Conservation (phyloP, 1,140 invertebrate genomes). For the Drosophila lacteicornis region DNA sequence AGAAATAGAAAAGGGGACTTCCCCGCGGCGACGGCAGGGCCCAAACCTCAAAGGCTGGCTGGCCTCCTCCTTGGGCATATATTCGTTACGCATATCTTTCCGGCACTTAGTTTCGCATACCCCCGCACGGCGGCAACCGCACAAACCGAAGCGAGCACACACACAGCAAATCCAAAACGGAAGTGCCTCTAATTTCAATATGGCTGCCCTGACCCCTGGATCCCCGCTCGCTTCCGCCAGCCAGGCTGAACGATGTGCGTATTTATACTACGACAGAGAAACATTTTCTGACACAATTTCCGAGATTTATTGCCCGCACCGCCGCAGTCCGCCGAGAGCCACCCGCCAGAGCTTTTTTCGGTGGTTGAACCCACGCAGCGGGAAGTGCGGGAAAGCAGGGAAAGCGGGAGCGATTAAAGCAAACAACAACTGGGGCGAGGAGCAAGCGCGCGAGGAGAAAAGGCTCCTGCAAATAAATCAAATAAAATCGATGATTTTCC, state of each 20-base stretch:
- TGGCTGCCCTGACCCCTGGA: constrained; percentile 49
- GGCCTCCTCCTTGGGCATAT: constrained; percentile 14
- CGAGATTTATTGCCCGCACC: constrained; percentile 74
- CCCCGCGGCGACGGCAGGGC: neutral
- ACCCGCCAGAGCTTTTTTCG: constrained; percentile 26
- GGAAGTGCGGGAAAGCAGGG: constrained; percentile 2
- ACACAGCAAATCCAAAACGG: constrained; percentile 57
- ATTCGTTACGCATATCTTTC: constrained; percentile 74
- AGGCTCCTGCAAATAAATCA: constrained; percentile 70
- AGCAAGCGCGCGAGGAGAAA: neutral
- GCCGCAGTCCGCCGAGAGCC: constrained; percentile 31
- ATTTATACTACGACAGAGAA: constrained; percentile 48
- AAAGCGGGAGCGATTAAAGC: constrained; percentile 31
- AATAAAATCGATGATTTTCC: constrained; percentile 82
- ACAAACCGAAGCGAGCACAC: constrained; percentile 22
- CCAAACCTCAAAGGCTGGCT: constrained; percentile 5
- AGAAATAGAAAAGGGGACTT: constrained; percentile 12
- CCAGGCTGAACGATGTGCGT: constrained; percentile 13
- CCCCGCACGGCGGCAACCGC: constrained; percentile 26
- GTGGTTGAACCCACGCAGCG: constrained; percentile 31
- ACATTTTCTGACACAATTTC: constrained; percentile 83
- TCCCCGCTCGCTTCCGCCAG: constrained; percentile 12
- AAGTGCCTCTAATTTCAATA: constrained; percentile 81
- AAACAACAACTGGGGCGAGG: constrained; percentile 16
- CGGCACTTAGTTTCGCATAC: constrained; percentile 71